phyloP scores from a whole-genome alignment of 2,113 vertebrate genomes.

The Heteronetta atricapilla region DNA sequence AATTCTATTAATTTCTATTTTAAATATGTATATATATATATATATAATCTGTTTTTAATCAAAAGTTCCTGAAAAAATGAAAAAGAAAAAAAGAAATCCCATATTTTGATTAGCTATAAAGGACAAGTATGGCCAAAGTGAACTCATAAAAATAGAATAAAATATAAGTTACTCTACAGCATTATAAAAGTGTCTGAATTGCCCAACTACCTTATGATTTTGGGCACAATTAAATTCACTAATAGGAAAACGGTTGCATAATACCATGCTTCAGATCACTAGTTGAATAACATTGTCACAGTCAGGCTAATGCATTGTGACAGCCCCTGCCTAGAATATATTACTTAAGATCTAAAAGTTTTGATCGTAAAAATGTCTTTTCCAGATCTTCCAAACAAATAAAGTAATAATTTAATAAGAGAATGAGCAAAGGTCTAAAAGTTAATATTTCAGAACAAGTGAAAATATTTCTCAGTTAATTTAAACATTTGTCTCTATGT shows the following conservation, averaged over 20 bases:
- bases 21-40: background rate
- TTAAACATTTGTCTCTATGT: conserved; percentile 55
- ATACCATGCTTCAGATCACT: conserved; percentile 7
- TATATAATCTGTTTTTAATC: background rate
- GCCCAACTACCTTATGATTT: background rate
- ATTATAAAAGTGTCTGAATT: background rate
- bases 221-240: conserved; percentile 13
- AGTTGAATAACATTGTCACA: background rate
- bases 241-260: conserved; percentile 4
- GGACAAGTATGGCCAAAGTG: background rate
- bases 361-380: background rate
- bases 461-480: conserved; percentile 53
- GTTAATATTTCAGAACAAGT: conserved; percentile 39
- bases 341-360: conserved; percentile 11
- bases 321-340: background rate
- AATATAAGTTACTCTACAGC: background rate
- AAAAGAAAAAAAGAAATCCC: background rate
- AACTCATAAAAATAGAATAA: background rate
- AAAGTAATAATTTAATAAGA: background rate
- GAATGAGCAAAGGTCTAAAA: conserved; percentile 11
- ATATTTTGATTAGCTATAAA: background rate
- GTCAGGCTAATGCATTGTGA: background rate
- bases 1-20: background rate
- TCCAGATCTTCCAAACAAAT: conserved; percentile 31
- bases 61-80: background rate